These are phyloP conservation scores for Zaprionus gabonicus DNA, from an alignment of 1,140 invertebrate genomes.

Conservation along the genomic window DNA sequence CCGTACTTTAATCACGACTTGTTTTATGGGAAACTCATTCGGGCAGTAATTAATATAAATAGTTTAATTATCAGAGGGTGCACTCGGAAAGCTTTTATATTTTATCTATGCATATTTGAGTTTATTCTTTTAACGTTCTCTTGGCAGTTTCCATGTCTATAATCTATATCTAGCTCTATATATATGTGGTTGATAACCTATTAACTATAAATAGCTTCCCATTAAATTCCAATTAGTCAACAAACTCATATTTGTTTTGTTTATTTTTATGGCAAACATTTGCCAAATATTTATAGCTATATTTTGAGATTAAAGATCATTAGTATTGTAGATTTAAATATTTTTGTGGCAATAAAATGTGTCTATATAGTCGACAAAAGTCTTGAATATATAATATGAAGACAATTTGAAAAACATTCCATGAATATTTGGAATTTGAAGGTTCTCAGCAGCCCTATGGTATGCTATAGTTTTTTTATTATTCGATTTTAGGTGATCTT, in stretches of 20 bases:
- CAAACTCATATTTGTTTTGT: neutral
- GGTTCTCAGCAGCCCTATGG: neutral
- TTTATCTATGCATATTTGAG: no score
- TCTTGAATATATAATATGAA: neutral
- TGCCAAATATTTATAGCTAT: neutral
- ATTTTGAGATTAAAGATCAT: neutral
- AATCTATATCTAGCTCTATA: neutral
- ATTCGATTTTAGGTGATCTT: neutral
- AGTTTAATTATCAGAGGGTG: neutral
- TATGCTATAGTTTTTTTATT: constrained; percentile 1
- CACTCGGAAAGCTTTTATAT: neutral
- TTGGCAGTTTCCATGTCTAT: neutral
- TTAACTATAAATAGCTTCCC: neutral
- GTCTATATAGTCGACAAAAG: neutral
- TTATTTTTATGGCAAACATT: neutral
- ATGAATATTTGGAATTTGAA: neutral
- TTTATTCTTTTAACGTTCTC: neutral
- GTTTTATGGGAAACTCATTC: neutral
- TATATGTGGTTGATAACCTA: neutral
- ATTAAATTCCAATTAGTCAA: constrained; percentile 7
- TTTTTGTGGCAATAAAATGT: neutral
- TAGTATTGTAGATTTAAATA: neutral
- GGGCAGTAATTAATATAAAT: neutral
- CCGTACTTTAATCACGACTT: neutral
- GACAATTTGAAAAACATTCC: neutral